Evolutionary conservation across 1,140 invertebrate species (phyloP), one percentile per base, ranked within the genome.

Genomic region (Drosophila nannoptera): DNA sequence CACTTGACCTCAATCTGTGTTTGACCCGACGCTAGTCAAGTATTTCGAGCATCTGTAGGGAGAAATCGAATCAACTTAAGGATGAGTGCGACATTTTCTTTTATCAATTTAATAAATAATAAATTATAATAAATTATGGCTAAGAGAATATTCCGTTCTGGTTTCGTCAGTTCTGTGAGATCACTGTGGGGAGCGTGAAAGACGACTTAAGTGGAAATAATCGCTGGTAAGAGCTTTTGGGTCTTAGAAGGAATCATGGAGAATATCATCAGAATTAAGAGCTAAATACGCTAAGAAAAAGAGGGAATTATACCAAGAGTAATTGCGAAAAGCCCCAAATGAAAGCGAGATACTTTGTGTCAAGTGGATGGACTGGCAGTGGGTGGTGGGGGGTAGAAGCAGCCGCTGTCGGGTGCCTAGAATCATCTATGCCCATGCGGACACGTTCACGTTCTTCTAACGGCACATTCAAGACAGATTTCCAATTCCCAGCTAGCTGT

Each of bases 21-120:
- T 14, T 64, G 45, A 8, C 48, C 59, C 75, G 62, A 70, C 75
- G 73, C 72, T 42, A 46, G 14, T 11, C 61, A 53, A 53, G 49
- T 33, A 29, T 33, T 40, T 46, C 43, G 45, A 46, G 46, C 73
- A 78, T 80, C 77, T 78, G 63, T 0, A 78, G 60, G 5, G 29
- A 11, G 4, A 11, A 4, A 43, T 7, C 2, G 4, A 12, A 12
- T 6, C 14, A 4, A 11, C 5, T 11, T n/a, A n/a, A 16, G 16
- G 32, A 35, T 33, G 7, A 50, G 12, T 8, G 5, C 14, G 3
- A 22, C 22, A 22, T 22, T 22, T 22, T 1, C 22, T 22, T 22
- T 22, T 22, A 22, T 22, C 3, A 22, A 22, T 22, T 22, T 22
- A 22, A 22, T 2, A n/a, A n/a, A n/a, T n/a, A 22, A 22, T 22